A percentile compares a stretch with the other conserved stretches of the same genome.
phyloP scores from a whole-genome alignment of 2,888 invertebrate genomes.

The Diloba caeruleocephala region DNA sequence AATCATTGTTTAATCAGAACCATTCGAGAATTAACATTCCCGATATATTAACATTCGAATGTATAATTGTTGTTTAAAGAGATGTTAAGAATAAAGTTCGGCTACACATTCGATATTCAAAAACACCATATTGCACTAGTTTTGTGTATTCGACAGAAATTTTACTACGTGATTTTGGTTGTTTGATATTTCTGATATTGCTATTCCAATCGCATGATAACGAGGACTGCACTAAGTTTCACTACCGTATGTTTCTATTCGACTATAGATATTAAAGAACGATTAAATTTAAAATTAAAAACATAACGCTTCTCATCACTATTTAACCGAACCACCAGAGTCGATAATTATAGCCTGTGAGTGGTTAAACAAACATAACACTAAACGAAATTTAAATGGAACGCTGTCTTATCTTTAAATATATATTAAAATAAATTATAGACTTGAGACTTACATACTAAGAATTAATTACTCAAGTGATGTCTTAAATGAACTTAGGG shows the following conservation, averaged over 20 bases:
- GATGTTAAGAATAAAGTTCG: slow-evolving; percentile 5
- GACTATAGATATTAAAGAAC: slow-evolving; percentile 10
- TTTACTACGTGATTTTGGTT: too few species aligned
- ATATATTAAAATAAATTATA: slow-evolving; percentile 46
- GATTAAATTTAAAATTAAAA: slow-evolving; percentile 12
- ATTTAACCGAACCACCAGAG: slow-evolving; percentile 62
- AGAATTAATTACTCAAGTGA: slow-evolving; percentile 38
- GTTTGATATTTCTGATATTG: slow-evolving; percentile 6
- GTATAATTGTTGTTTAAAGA: slow-evolving; percentile 58
- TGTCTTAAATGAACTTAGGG: slow-evolving; percentile 11
- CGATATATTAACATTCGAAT: slow-evolving; percentile 53
- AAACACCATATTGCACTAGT: neutral
- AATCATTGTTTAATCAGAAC: slow-evolving; percentile 55
- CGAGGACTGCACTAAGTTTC: slow-evolving; percentile 23
- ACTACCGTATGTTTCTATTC: slow-evolving; percentile 12
- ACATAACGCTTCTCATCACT: slow-evolving; percentile 27
- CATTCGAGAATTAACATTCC: slow-evolving; percentile 59
- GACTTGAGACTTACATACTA: slow-evolving; percentile 33
- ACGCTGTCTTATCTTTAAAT: slow-evolving; percentile 49
- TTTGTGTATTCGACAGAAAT: too few species aligned
- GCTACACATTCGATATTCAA: slow-evolving; percentile 3
- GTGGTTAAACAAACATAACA: slow-evolving; percentile 67
- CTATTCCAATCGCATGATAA: slow-evolving; percentile 26
- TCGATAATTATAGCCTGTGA: slow-evolving; percentile 72
- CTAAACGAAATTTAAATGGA: slow-evolving; percentile 53